Percentiles rank a stretch among this genome's conserved stretches.
Evolutionary conservation across 1,140 invertebrate genomes (phyloP).

Genomic region (Berghia stephanieae): DNA sequence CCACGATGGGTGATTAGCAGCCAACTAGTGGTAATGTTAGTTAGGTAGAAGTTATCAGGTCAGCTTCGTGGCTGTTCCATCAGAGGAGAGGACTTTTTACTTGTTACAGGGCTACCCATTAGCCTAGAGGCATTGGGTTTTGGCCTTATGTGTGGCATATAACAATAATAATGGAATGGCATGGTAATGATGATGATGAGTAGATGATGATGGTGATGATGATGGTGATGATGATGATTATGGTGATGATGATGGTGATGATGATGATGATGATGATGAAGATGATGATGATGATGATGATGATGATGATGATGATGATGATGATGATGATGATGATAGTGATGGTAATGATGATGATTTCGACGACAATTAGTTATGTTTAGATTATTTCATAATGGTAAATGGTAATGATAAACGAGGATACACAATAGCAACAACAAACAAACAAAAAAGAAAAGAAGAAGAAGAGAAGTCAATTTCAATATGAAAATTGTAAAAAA

Average conservation of each 20-base stretch:
- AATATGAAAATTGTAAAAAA: too few species aligned
- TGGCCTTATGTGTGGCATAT: background rate
- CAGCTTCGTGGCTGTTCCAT: too few species aligned
- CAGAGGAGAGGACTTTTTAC: too few species aligned
- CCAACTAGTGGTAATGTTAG: background rate
- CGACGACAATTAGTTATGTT: too few species aligned
- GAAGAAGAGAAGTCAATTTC: too few species aligned
- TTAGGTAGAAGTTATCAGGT: too few species aligned
- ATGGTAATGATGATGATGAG: background rate
- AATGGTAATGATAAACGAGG: too few species aligned
- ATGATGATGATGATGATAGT: conserved; percentile 32
- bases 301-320: conserved; percentile 37
- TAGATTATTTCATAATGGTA: too few species aligned
- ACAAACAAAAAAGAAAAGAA: too few species aligned
- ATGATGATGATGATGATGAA: conserved; percentile 36
- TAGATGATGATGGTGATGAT: background rate
- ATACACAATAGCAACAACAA: too few species aligned
- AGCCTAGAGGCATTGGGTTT: background rate
- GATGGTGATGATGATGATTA: conserved; percentile 14
- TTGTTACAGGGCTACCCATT: background rate
- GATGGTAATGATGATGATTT: conserved; percentile 7
- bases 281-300: conserved; percentile 37
- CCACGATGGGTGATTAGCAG: background rate
- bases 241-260: conserved; percentile 32
- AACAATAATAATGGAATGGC: background rate